phyloP scores from a whole-genome alignment of 1,140 invertebrate species.

The Nasonia giraulti region DNA sequence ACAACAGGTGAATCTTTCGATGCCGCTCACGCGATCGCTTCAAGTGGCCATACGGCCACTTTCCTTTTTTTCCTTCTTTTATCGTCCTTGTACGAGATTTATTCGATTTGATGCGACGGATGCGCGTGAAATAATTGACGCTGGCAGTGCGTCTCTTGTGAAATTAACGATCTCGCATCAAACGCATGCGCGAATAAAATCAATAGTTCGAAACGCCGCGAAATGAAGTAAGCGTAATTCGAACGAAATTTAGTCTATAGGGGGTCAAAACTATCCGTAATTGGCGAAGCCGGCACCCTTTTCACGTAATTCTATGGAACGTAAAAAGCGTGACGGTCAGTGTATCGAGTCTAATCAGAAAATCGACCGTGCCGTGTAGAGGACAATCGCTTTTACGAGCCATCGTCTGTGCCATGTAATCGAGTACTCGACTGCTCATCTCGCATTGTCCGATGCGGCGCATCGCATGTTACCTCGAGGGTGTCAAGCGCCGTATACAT shows the following conservation, averaged over 20 bases:
- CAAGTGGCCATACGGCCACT: too few species aligned
- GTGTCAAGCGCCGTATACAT: conserved; percentile 5
- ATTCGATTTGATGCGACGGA: too few species aligned
- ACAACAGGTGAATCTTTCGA: conserved; percentile 65
- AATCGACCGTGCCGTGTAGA: not conserved
- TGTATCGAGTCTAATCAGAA: conserved; percentile 40
- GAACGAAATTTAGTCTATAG: not conserved
- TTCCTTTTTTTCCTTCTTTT: too few species aligned
- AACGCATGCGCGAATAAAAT: not conserved
- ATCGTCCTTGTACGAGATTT: too few species aligned
- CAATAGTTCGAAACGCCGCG: not conserved
- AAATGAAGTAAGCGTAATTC: not conserved
- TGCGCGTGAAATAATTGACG: too few species aligned
- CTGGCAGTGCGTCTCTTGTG: too few species aligned
- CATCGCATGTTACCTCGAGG: not conserved
- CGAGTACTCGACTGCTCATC: conserved; percentile 16
- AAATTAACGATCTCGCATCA: not conserved
- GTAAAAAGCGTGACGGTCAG: conserved; percentile 48
- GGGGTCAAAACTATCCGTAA: not conserved
- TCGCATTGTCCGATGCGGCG: not conserved
- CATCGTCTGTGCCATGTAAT: not conserved
- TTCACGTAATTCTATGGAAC: conserved; percentile 18
- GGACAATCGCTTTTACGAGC: conserved; percentile 43
- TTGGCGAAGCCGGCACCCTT: not conserved
- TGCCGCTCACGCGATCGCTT: not conserved